Percentiles rank a stretch among this genome's conserved stretches.
phyloP scores from a whole-genome alignment of 2,888 invertebrate species.

The Heliconius ismenius region DNA sequence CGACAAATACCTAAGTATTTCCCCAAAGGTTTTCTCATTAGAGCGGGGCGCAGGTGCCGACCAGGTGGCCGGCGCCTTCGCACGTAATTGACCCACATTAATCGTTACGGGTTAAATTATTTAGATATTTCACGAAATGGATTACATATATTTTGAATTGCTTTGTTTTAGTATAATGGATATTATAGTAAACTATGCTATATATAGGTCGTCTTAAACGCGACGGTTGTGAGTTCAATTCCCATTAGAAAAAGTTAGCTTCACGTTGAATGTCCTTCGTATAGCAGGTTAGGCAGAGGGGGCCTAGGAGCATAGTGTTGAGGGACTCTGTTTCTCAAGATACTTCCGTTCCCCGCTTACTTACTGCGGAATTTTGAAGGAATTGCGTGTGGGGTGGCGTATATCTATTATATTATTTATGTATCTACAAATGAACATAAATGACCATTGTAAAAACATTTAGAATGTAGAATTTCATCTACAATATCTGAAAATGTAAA shows the following conservation, averaged over 20 bases:
- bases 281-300: no score
- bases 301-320: no score
- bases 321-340: no score
- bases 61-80: conserved; percentile 53
- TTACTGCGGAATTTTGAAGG: no score
- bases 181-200: no score
- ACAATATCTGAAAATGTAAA: not conserved
- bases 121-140: conserved; percentile 18
- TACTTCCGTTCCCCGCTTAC: no score
- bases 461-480: not conserved
- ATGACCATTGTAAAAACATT: not conserved
- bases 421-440: not conserved
- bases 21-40: conserved; percentile 43
- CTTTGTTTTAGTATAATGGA: no score
- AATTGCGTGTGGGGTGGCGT: no score
- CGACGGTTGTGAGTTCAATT: not conserved
- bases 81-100: conserved; percentile 52
- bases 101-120: conserved; percentile 26
- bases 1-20: conserved; percentile 27
- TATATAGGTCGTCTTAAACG: no score
- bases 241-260: not conserved
- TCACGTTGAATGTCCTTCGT: no score
- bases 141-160: no score
- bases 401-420: no score
- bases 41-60: conserved; percentile 48